These are phyloP conservation scores for Steatocranus sp. DNA, from an alignment of 2,797 vertebrate genomes.

Conservation along the genomic window DNA sequence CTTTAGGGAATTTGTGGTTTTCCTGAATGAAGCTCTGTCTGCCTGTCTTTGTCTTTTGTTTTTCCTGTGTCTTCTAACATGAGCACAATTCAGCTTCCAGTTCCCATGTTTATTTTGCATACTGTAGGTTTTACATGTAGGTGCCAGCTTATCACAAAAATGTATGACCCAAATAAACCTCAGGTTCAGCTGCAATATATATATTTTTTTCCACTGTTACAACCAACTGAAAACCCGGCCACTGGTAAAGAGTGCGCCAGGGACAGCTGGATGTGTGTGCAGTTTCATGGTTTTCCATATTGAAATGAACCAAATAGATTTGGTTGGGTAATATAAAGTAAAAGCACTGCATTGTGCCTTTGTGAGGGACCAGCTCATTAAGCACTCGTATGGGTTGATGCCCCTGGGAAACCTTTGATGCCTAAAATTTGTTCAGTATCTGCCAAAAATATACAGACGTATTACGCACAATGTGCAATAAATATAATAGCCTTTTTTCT, in stretches of 20 bases:
- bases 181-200: background rate
- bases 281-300: background rate
- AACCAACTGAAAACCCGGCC: background rate
- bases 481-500: background rate
- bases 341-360: background rate
- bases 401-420: background rate
- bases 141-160: background rate
- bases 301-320: background rate
- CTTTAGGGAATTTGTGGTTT: constrained; percentile 3
- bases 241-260: background rate
- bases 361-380: background rate
- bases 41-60: background rate
- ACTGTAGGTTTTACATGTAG: background rate
- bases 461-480: background rate
- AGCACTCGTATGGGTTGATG: background rate
- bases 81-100: background rate
- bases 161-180: background rate
- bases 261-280: background rate
- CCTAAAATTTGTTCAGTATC: background rate
- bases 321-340: background rate
- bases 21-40: background rate
- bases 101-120: background rate
- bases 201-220: background rate
- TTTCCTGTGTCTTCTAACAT: background rate
- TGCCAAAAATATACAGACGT: background rate